Conservation (phyloP, 1,140 invertebrate genomes). For the Sitobion miscanthi region DNA sequence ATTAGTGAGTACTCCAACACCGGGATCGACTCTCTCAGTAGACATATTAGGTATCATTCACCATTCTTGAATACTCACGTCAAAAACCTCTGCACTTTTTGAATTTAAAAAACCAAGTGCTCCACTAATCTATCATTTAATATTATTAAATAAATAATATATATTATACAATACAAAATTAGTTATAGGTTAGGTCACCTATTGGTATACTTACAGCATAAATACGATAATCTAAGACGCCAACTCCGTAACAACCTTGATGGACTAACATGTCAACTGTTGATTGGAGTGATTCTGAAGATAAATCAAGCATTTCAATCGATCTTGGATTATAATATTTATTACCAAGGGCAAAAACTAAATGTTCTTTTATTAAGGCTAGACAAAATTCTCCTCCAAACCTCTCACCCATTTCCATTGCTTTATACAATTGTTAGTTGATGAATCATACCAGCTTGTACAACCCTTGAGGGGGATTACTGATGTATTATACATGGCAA, state of each 20-base stretch:
- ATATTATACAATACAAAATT: not conserved
- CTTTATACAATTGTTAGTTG: too few species aligned
- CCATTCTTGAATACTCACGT: conserved; percentile 83
- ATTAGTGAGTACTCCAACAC: conserved; percentile 83
- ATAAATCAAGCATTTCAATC: too few species aligned
- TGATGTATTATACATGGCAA: too few species aligned
- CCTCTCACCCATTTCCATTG: too few species aligned
- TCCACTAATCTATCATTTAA: conserved; percentile 71
- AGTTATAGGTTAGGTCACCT: not conserved
- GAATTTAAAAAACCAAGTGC: conserved; percentile 91
- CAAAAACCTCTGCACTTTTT: conserved; percentile 87
- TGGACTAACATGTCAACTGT: conserved; percentile 88
- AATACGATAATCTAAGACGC: conserved; percentile 68
- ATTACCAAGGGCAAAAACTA: too few species aligned
- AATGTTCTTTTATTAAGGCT: too few species aligned
- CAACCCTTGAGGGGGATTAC: too few species aligned
- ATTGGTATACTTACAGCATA: conserved; percentile 71
- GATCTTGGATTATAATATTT: too few species aligned
- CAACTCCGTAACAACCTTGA: conserved; percentile 90
- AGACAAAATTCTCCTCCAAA: too few species aligned
- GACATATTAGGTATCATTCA: conserved; percentile 84
- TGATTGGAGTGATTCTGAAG: conserved; percentile 60
- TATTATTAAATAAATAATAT: not conserved
- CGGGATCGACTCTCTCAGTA: conserved; percentile 89
- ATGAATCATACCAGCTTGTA: too few species aligned